Base-by-base conservation (phyloP, 2,113 vertebrate genomes). In the Grantiella picta region DNA sequence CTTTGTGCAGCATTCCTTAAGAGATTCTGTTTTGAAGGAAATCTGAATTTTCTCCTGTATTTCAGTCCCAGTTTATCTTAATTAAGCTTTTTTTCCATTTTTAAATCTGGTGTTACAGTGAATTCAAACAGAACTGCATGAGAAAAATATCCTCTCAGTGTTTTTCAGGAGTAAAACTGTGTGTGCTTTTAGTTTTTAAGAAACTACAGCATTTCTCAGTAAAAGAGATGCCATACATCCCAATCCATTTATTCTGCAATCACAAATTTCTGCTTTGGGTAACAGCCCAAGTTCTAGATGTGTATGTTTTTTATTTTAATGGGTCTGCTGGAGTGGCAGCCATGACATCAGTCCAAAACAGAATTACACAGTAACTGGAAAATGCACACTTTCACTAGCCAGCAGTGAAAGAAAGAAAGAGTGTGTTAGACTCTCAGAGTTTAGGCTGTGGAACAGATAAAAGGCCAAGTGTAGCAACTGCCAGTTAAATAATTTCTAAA, bases 391-490 rank as follows among this genome's bases (percentile, higher is more conserved):
- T 92, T 56, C 59, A 75, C 65, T 80, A 63, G 90, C 90, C 87
- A 94, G 66, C 71, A 90, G 50, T 25, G 33, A 77, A 66, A 85
- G 81, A 92, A 73, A 86, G 68, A 66, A 76, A 36, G 63, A 70
- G 47, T 80, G 70, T 92, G 36, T 92, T 71, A 90, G 78, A 50
- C 76, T 57, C 56, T 95, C 70, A 45, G 78, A 44, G 63, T 76
- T 91, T 92, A 22, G 83, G 35, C 90, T 77, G 82, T 82, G 87
- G 93, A 95, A 90, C 75, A 94, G 82, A 89, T 73, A 91, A 93
- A 94, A 80, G 44, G 87, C 96, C 92, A 97, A 95, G 56, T 83
- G 38, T 36, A 90, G 72, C 79, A 77, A 72, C 63, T 88, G 92
- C 78, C 88, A 85, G 78, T 68, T 87, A 73, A 95, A 63, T 77